These are phyloP conservation scores for Bubo blakistoni DNA, from an alignment of 2,113 vertebrate species.

Conservation along the genomic window DNA sequence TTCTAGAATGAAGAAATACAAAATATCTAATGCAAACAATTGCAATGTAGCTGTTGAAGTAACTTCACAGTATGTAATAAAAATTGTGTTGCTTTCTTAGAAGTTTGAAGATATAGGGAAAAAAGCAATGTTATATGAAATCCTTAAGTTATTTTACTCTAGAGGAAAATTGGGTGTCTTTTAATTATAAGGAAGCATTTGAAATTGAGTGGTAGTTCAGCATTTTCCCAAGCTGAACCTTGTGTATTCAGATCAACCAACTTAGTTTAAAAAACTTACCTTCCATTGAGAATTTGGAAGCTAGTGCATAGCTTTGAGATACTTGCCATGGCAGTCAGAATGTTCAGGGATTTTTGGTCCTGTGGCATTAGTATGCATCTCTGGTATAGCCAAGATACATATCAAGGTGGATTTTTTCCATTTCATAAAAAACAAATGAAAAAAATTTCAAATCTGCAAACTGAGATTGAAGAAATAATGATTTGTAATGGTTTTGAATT, in stretches of 20 bases:
- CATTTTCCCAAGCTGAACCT: background rate
- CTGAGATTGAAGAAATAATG: background rate
- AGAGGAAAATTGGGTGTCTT: fast-evolving
- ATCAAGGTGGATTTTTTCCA: background rate
- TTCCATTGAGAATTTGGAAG: background rate
- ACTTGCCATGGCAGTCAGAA: background rate
- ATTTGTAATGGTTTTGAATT: background rate
- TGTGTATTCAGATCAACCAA: background rate
- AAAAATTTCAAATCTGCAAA: background rate
- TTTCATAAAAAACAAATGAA: background rate
- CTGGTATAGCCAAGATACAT: background rate
- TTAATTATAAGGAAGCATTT: background rate
- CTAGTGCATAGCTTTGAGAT: background rate
- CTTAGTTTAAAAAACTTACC: background rate
- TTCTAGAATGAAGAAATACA: background rate
- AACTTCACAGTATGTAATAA: background rate
- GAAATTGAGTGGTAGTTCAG: background rate
- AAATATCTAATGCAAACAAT: background rate
- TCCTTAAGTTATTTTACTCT: fast-evolving
- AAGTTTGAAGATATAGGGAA: background rate
- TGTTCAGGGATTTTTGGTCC: background rate
- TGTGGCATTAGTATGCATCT: background rate
- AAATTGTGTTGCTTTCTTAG: background rate
- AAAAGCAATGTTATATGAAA: background rate
- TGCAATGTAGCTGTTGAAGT: background rate